These are phyloP conservation scores for Cepaea nemoralis DNA, from an alignment of 1,140 invertebrate genomes.

Conservation along the genomic window DNA sequence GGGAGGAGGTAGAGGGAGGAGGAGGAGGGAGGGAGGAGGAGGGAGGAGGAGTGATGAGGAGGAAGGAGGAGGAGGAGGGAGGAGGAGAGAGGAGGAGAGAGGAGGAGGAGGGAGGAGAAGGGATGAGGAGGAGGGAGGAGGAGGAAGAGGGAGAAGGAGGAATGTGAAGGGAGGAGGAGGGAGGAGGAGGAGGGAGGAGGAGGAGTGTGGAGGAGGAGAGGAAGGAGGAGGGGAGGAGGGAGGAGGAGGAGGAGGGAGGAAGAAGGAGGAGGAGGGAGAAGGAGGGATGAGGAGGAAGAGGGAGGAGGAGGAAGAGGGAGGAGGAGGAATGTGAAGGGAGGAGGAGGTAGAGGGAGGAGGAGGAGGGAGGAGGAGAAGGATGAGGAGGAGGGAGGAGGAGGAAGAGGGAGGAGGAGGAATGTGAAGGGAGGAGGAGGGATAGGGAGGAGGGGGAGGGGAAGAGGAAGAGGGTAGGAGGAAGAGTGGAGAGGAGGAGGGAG, in stretches of 20 bases:
- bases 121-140: no score
- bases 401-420: no score
- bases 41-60: no score
- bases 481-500: no score
- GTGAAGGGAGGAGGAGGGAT: background rate
- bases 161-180: no score
- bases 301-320: slow-evolving; percentile 10
- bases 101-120: background rate
- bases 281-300: slow-evolving; percentile 2
- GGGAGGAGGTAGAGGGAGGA: background rate
- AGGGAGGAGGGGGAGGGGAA: background rate
- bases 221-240: background rate
- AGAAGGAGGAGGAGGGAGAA: background rate
- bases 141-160: no score
- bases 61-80: no score
- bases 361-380: background rate
- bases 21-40: background rate
- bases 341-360: background rate
- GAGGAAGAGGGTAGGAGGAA: no score
- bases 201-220: no score
- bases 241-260: background rate
- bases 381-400: no score
- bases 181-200: background rate
- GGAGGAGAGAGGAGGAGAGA: background rate
- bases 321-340: no score